Conservation (phyloP, 1,140 invertebrate genomes). For the Drosophila hydei region DNA sequence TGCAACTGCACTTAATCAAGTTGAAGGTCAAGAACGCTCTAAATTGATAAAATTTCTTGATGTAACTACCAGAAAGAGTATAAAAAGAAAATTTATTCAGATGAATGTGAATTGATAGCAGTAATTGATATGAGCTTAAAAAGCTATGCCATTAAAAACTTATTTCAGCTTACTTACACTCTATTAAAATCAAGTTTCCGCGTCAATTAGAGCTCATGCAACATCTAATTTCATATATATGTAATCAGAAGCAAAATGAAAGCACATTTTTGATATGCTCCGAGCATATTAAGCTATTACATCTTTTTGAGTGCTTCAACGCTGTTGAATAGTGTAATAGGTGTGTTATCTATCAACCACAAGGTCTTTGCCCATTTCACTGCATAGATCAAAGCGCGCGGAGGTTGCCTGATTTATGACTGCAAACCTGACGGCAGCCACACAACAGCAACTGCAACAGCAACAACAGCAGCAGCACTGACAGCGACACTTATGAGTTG, state of each 20-base stretch:
- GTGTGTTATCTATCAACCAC: conserved; percentile 21
- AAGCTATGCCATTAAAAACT: no score
- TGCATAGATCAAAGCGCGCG: conserved; percentile 25
- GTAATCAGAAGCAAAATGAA: neutral
- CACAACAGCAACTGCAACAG: conserved; percentile 20
- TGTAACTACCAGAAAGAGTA: no score
- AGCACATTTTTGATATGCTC: neutral
- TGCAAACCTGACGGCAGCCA: conserved; percentile 6
- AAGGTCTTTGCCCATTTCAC: conserved; percentile 9
- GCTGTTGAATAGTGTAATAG: neutral
- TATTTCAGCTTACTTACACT: no score
- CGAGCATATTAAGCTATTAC: neutral
- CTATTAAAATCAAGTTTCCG: no score
- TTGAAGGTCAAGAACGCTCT: no score
- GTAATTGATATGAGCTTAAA: no score
- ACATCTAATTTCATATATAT: no score
- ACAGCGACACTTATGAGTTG: conserved; percentile 49
- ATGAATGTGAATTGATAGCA: no score
- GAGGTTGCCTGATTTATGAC: conserved; percentile 27
- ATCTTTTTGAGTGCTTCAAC: neutral
- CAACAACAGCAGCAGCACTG: conserved; percentile 40
- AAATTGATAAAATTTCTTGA: no score
- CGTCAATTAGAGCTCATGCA: no score
- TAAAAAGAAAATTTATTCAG: no score
- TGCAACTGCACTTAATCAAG: no score